A percentile compares a stretch with the other conserved stretches of the same genome.
Conservation (phyloP, 2,797 vertebrate genomes). For the Liparis tanakae region DNA sequence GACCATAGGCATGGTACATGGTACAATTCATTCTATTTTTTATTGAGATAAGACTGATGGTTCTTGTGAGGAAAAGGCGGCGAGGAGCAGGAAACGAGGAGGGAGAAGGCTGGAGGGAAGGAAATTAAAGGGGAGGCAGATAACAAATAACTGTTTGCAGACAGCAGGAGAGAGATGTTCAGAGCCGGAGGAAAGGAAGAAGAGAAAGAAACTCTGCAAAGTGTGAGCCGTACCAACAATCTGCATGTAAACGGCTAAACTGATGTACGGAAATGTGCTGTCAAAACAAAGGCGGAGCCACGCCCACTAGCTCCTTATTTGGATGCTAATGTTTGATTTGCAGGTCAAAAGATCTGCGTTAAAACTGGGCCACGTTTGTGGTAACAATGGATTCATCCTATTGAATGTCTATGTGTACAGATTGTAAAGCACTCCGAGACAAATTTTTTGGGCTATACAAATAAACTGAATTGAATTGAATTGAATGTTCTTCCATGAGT, state of each 20-base stretch:
- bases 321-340: constrained; percentile 47
- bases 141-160: constrained; percentile 53
- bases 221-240: not conserved
- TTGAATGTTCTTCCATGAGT: not conserved
- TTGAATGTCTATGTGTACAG: no score
- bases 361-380: not conserved
- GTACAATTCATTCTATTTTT: not conserved
- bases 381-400: not conserved
- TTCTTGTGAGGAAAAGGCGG: constrained; percentile 45
- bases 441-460: no score
- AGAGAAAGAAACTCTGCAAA: not conserved
- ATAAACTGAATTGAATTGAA: no score
- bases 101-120: constrained; percentile 27
- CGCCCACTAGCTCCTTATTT: constrained; percentile 28
- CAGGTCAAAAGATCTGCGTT: not conserved
- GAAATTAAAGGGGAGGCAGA: constrained; percentile 35
- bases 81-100: constrained; percentile 3
- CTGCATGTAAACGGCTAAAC: constrained; percentile 14
- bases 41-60: not conserved
- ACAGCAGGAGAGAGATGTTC: constrained; percentile 13
- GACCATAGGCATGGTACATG: not conserved
- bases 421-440: no score
- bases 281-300: constrained; percentile 31
- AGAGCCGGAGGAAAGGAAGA: constrained; percentile 10
- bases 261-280: constrained; percentile 21